Evolutionary conservation across 2,888 invertebrate genomes (phyloP), one percentile per base, ranked within the genome.

Genomic region (Drosophila seclusa): DNA sequence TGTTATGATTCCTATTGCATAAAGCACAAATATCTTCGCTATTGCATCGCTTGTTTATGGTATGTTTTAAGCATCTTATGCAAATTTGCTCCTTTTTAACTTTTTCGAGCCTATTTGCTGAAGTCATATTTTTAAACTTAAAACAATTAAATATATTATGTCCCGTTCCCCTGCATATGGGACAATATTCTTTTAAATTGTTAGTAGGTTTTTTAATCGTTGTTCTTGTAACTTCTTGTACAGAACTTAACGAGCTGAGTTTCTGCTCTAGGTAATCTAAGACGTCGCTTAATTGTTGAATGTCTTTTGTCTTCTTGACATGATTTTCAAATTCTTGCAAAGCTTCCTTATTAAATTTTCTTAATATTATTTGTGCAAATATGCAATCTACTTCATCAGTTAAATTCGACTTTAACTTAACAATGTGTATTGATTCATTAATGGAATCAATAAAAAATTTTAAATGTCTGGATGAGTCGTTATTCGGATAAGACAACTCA

Each of bases 371-470:
- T 13, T 32, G 10, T 10, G 21, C 32, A 21, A 52, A 34, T 38
- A 13, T 38, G 18, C 29, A 38, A 54, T 29, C 10, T 55, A 8
- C 6, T 5, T 40, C 29, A 18, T 40, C 38, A 24, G 29, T 18
- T 40, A 40, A 29, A 29, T n/a, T 55, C 1, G 29, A 29, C 0
- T 6, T 29, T 40, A 2, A 29, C 40, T 29, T 40, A 29, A 29
- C 6, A 29, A 29, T 29, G 29, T 55, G n/a, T 18, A 55, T 55
- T 40, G 38, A 38, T 55, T 55, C 21, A 55, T 55, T 29, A 3
- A 27, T 31, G n/a, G 10, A n/a, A 55, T 55, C n/a, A 21, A 55
- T 42, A 24, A 31, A 31, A 29, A 6, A 29, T n/a, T 24, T 24
- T 34, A 52, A n/a, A 16, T 53, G 16, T 13, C 21, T 24, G 8